Base-by-base conservation (phyloP, 2,113 vertebrate genomes). In the Atractosteus spatula region DNA sequence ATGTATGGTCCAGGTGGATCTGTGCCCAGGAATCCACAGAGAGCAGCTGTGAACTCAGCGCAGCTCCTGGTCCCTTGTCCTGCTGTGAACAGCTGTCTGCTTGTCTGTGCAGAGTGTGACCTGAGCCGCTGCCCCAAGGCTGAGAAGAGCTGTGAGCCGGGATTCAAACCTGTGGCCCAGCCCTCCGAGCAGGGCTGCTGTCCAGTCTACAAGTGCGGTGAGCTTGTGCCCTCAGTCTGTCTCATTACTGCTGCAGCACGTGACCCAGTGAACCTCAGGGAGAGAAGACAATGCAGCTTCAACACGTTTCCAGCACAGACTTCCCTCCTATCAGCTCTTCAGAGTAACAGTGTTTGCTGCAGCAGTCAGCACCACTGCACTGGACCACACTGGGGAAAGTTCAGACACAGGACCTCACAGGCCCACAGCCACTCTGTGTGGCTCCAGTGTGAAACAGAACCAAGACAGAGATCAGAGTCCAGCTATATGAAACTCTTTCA, bases 201-300 rank as follows among this genome's bases (percentile, higher is more conserved):
- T 76, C 79, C 78, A 0, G 54, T 3, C 17, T 87, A 86, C 54
- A 0, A 0, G 13, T 96, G 94, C 69, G 65, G 94, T 96, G 85
- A 75, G 47, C 47, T 10, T 10, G 5, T 4, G 5, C 47, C 47
- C 47, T 10, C 47, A 7, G 47, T 92, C 78, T 2, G 5, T 10
- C 4, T 10, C 0, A 13, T 10, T 55, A 7, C 42, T 56, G 55
- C 47, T 51, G 47, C 8, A 4, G 8, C 5, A 51, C 47, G 5
- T 51, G 5, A 10, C 44, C 13, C 41, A 41, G 13, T 7, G 8
- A 17, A 29, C 64, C 7, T 45, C 3, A 8, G 10, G 5, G 3
- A 12, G 42, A 8, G 47, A 57, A 14, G 2, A 62, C 57, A 7
- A 10, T 43, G 12, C 3, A 54, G 13, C 17, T 8, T 47, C n/a